Evolutionary conservation across 2,888 invertebrate species (phyloP).

Genomic region (Dyspetes luteomarginatus): DNA sequence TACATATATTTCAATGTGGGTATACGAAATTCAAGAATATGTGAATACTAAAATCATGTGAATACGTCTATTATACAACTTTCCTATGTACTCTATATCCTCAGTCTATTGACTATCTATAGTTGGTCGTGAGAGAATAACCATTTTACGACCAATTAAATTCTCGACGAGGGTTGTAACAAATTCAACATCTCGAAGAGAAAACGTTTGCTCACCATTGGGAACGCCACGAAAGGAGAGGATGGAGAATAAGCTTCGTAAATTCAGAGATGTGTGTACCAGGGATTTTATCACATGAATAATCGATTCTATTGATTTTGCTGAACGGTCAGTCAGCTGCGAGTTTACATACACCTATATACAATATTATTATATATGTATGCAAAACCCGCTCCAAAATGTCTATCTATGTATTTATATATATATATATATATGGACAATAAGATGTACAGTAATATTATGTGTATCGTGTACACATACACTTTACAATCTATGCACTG

Average conservation of each 20-base stretch:
- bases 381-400: not conserved
- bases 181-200: not conserved
- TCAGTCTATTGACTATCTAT: not conserved
- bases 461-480: not conserved
- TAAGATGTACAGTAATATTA: not conserved
- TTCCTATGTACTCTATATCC: not conserved
- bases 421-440: not conserved
- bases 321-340: slow-evolving; percentile 32
- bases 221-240: slow-evolving; percentile 14
- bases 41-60: too few relatives aligned
- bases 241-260: slow-evolving; percentile 30
- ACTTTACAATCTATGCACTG: too few relatives aligned
- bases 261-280: slow-evolving; percentile 39
- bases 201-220: slow-evolving; percentile 19
- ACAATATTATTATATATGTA: not conserved
- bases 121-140: not conserved
- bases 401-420: too few relatives aligned
- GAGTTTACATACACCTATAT: not conserved
- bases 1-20: too few relatives aligned
- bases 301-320: slow-evolving; percentile 60
- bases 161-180: slow-evolving; percentile 12
- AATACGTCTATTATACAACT: not conserved
- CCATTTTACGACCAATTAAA: slow-evolving; percentile 10
- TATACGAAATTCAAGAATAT: too few relatives aligned
- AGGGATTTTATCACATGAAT: slow-evolving; percentile 62